Evolutionary conservation across 1,140 invertebrate species (phyloP), one percentile per base, ranked within the genome.

Genomic region (Lordiphosa clarofinis): DNA sequence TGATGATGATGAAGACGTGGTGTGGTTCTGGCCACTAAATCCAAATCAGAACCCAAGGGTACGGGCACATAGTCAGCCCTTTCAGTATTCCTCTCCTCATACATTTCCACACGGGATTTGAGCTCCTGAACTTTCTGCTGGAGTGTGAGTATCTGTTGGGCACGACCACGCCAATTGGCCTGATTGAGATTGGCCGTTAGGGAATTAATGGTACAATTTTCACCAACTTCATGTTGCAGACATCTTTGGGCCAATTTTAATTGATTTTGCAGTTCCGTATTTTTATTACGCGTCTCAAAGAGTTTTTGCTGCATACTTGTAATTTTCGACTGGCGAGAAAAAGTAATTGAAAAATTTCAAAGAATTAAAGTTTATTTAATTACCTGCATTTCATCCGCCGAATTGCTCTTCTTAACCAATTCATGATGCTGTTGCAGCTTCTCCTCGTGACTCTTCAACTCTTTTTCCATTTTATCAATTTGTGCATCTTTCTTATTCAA

Each of bases 141-240:
- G 19, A 94, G 81, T 24, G 92, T 88, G 10, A 91, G 74, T 55
- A 95, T 94, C 75, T 94, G 93, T 65, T 94, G 92, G 1, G 94
- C 93, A 64, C 94, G 90, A 6, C 94, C 94, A 62, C 93, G 92
- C 93, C 93, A 94, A 3, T 90, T 90, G 72, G 89, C 90, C 46
- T 90, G 90, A 10, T 66, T 63, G 1, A 73, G 21, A 7, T 90
- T 73, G 13, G 70, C 59, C 9, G 65, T 50, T 37, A 91, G 49
- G 4, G 70, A 55, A n/a, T 76, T 74, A 8, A 91, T 69, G 21
- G 89, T 90, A 0, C 89, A 66, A 54, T 91, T 91, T 56, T 94
- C 93, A 1, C 94, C 94, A 13, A 94, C 87, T 82, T 94, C 93
- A 69, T 93, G 92, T 55, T 93, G 92, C 10, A 94, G 59, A 55